Conservation (phyloP, 2,113 vertebrate species). For the Neofelis nebulosa region DNA sequence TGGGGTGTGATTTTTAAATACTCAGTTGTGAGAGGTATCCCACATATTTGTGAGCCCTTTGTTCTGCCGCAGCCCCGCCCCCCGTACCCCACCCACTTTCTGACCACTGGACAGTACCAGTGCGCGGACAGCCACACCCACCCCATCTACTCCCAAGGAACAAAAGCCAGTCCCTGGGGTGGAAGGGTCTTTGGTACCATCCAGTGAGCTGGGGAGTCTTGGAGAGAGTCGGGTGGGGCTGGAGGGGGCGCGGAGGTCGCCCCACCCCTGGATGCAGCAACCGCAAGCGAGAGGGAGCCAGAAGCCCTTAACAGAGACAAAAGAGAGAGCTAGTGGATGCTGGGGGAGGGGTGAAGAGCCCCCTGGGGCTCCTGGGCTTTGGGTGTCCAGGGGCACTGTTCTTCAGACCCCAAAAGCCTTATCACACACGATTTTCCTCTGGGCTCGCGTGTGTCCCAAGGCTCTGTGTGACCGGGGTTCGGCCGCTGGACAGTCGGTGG, state of each 20-base stretch:
- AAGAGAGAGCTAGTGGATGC: not conserved
- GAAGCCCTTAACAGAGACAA: not conserved
- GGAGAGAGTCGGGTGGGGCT: not conserved
- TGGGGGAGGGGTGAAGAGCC: not conserved
- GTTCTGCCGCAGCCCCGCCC: slow-evolving; percentile 70
- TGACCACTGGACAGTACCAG: not conserved
- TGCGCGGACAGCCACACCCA: slow-evolving; percentile 34
- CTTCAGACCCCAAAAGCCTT: not conserved
- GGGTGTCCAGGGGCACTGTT: not conserved
- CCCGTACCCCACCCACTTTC: slow-evolving; percentile 14
- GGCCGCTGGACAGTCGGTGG: not conserved
- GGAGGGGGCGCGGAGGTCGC: not conserved
- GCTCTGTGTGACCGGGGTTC: not conserved
- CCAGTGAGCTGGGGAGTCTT: not conserved
- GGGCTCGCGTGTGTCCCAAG: not conserved
- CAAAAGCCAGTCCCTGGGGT: slow-evolving; percentile 31
- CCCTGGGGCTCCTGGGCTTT: not conserved
- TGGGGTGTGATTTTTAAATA: not conserved
- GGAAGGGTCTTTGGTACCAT: not conserved
- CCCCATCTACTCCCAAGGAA: not conserved
- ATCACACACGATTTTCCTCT: not conserved
- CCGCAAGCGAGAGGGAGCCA: not conserved
- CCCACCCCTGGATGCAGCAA: not conserved
- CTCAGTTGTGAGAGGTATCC: not conserved
- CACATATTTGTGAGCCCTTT: slow-evolving; percentile 55